These are phyloP conservation scores for Homarus americanus DNA, from an alignment of 1,140 invertebrate genomes.

Conservation along the genomic window DNA sequence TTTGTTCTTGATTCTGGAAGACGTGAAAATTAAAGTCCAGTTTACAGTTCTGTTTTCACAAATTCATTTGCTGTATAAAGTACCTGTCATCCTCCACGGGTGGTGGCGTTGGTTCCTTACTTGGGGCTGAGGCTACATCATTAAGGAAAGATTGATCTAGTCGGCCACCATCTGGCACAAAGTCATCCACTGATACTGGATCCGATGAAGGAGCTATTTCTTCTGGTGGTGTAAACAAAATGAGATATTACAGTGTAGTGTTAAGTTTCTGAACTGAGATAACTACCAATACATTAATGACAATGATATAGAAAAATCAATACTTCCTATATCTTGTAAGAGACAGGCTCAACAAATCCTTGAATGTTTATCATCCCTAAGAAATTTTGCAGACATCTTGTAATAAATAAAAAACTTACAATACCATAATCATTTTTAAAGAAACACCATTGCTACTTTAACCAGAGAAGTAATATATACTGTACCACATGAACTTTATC, in stretches of 20 bases:
- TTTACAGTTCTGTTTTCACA: no score
- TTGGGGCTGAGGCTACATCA: slow-evolving; percentile 80
- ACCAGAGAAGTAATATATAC: no score
- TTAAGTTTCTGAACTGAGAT: neutral
- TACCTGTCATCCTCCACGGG: slow-evolving; percentile 77
- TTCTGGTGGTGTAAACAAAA: neutral
- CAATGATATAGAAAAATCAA: neutral
- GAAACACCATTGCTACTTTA: no score
- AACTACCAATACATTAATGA: no score
- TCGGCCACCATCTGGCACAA: slow-evolving; percentile 89
- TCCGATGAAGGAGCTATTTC: slow-evolving; percentile 1
- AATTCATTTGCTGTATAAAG: no score
- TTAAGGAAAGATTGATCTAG: slow-evolving; percentile 91
- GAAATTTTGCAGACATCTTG: no score
- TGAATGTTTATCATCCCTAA: no score
- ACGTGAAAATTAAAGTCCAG: no score
- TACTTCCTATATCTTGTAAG: neutral
- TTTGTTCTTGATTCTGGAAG: no score
- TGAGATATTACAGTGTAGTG: neutral
- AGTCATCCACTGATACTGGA: slow-evolving; percentile 87
- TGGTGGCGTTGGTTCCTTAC: slow-evolving; percentile 76
- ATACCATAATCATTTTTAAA: no score
- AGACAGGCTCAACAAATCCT: neutral
- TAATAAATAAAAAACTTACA: no score
- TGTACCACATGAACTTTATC: no score